Evolutionary conservation across 2,888 invertebrate genomes (phyloP), one percentile per base, ranked within the genome.

Genomic region (Trachelus tabidus): DNA sequence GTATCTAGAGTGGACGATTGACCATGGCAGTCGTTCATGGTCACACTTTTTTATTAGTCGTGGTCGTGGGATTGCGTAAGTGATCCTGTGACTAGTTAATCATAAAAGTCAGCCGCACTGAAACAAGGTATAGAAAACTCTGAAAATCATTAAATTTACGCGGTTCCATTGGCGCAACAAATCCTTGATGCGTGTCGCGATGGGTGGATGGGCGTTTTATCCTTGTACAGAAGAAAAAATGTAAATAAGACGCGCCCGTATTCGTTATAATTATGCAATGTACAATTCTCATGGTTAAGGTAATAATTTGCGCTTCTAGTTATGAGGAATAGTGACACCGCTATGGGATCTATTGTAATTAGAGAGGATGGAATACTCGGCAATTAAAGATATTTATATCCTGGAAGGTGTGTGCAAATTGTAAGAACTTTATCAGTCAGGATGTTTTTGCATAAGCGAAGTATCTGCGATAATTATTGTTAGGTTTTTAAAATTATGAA

Each of bases 61-160:
- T 71, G 71, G 71, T 11, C 33, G 71, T 71, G 30, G 30, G 34
- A 71, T 71, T 71, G 34, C 71, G 71, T 71, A 71, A 71, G 71
- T 34, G 34, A 30, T 71, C 23, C 71, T 71, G 71, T 71, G 23
- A 71, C 33, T 71, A 23, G 56, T 23, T 56, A 56, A 56, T 56
- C 56, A 23, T 56, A 23, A 6, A 56, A 15, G 23, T 56, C 9
- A 6, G 23, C 9, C 56, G 23, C 56, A 56, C 56, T 56, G 56
- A 56, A 23, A 56, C 23, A 23, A 23, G 23, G 2, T 56, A 56
- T 23, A 23, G 23, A 56, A 23, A 23, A 56, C 56, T 56, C 56
- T 23, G 56, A 23, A 56, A 56, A 56, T 56, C 23, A 23, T 56
- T 23, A 56, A 56, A 56, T 56, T 56, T 9, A 23, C 9, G 56